Evolutionary conservation across 2,888 invertebrate genomes (phyloP), one percentile per base, ranked within the genome.

Genomic region (Erannis defoliaria): DNA sequence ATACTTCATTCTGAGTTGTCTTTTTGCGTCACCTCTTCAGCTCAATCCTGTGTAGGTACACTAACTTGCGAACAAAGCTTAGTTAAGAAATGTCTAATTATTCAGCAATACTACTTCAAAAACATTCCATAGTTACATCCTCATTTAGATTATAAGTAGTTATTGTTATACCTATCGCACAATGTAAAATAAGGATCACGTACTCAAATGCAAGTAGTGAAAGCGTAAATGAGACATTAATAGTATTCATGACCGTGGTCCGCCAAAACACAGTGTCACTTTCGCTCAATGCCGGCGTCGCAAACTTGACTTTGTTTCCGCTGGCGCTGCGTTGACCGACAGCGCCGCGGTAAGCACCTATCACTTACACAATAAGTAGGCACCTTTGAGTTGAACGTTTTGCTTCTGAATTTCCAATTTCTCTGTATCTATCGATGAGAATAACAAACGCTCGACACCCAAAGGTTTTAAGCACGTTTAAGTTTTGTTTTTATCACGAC

Each of bases 221-320:
- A 92, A 91, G 91, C 85, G 86, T 82, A 81, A 84, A 86, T 85
- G 81, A 85, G 70, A 67, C 78, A 82, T 84, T 85, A 85, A 85
- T 86, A 82, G 80, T 84, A 84, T 85, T 80, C 84, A 85, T 73
- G 82, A 72, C 77, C 74, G 76, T 74, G 68, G 77, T 71, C 75
- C 71, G 77, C 79, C 81, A 81, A 87, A 85, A 86, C 79, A 78
- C 77, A 75, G 77, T 75, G 80, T 83, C 84, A 88, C 91, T 92
- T 91, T 92, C 91, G 86, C 89, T 82, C 71, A 80, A 80, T 78
- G 79, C 66, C 55, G 48, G 33, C 72, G 75, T 72, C 70, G 75
- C 77, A 78, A 80, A 82, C 73, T 82, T 76, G 77, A 73, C 76
- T 75, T 74, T 68, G 72, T 75, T 78, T 76, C 67, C 45, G 50